These are phyloP conservation scores for Bellardia pandia DNA, from an alignment of 2,888 invertebrate species.

Conservation along the genomic window DNA sequence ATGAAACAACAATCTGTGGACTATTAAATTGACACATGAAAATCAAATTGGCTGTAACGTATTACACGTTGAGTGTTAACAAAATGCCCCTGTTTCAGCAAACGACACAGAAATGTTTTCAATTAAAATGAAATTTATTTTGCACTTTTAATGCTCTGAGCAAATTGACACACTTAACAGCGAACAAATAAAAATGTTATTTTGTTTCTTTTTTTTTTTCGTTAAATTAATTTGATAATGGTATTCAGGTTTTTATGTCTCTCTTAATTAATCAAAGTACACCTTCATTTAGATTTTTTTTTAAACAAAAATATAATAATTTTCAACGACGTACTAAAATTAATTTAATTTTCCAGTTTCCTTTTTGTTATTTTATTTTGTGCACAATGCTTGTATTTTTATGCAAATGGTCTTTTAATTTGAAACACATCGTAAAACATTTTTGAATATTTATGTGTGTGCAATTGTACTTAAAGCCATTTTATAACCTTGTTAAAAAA, in stretches of 20 bases:
- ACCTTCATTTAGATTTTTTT: not conserved
- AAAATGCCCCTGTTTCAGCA: not conserved
- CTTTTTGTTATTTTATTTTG: not conserved
- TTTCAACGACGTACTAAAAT: slow-evolving; percentile 28
- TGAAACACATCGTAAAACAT: slow-evolving; percentile 54
- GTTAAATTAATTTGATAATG: not conserved
- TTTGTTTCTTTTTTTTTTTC: not conserved
- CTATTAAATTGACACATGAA: not conserved
- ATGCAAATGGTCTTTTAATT: slow-evolving; percentile 39
- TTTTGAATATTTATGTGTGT: slow-evolving; percentile 40
- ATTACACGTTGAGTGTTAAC: not conserved
- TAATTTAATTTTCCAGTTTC: slow-evolving; percentile 12
- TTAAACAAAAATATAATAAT: not conserved
- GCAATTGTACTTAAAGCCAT: slow-evolving; percentile 13
- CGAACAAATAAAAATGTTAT: not conserved
- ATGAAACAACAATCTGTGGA: not conserved
- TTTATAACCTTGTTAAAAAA: slow-evolving; percentile 20
- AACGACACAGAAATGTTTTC: not conserved
- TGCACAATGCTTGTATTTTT: not conserved
- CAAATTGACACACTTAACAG: not conserved
- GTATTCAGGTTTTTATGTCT: not conserved
- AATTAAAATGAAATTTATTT: not conserved
- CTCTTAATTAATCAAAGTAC: slow-evolving; percentile 18
- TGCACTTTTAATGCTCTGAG: not conserved
- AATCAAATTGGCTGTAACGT: not conserved